Conservation (phyloP, 2,888 invertebrate species). For the Liopterus haemorrhoidalis region DNA sequence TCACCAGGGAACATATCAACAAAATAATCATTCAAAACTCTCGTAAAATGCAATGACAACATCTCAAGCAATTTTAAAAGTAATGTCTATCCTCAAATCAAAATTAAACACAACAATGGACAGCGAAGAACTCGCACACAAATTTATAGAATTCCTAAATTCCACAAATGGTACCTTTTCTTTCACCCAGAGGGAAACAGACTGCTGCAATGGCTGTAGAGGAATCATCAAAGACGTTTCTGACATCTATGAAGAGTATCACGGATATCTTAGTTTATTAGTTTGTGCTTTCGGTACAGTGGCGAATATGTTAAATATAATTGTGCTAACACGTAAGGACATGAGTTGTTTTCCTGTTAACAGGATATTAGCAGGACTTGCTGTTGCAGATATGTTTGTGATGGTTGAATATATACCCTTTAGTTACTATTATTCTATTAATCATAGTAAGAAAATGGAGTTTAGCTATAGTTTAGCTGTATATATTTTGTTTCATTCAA, state of each 20-base stretch:
- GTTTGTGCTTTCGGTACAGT: slow-evolving; percentile 83
- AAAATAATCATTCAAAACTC: too few species aligned
- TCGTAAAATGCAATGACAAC: too few species aligned
- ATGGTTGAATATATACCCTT: slow-evolving; percentile 83
- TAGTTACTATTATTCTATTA: slow-evolving; percentile 61
- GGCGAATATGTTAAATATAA: slow-evolving; percentile 80
- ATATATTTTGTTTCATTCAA: slow-evolving; percentile 72
- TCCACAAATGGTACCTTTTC: too few species aligned
- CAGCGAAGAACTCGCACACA: too few species aligned
- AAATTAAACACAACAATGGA: too few species aligned
- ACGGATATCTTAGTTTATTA: slow-evolving; percentile 76
- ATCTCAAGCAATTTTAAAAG: too few species aligned
- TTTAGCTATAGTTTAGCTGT: slow-evolving; percentile 69
- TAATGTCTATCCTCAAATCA: too few species aligned
- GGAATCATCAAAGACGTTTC: slow-evolving; percentile 46
- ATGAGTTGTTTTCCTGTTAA: slow-evolving; percentile 81
- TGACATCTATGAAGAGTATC: slow-evolving; percentile 59
- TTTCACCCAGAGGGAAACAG: too few species aligned
- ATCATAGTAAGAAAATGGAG: slow-evolving; percentile 56
- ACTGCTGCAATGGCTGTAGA: slow-evolving; percentile 8
- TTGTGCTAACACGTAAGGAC: slow-evolving; percentile 76
- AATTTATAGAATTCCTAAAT: too few species aligned
- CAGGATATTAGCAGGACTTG: slow-evolving; percentile 75
- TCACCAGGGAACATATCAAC: too few species aligned
- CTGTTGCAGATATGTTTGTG: slow-evolving; percentile 82